Conservation (phyloP, 2,888 invertebrate species). For the Autographa gamma region DNA sequence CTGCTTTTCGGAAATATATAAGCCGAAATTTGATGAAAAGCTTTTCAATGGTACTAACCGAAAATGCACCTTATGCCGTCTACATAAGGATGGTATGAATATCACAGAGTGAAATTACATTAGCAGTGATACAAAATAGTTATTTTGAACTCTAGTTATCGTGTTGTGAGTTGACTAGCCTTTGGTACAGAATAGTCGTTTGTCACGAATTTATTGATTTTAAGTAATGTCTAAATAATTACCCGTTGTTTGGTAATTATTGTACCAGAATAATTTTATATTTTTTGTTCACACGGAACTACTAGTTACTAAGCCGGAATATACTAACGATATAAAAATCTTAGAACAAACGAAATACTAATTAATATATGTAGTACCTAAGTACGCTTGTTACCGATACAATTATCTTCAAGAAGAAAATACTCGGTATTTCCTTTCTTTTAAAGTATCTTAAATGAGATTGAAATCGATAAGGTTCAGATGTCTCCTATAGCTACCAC, state of each 20-base stretch:
- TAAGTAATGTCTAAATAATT: conserved; percentile 11
- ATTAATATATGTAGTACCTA: too few relatives aligned
- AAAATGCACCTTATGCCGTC: not conserved
- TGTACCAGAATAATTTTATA: not conserved
- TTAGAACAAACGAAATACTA: too few relatives aligned
- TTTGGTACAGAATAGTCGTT: conserved; percentile 13
- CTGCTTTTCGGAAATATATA: too few relatives aligned
- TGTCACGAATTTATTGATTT: conserved; percentile 47
- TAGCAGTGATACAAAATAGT: not conserved
- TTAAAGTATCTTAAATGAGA: not conserved
- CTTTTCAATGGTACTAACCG: not conserved
- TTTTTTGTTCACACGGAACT: not conserved
- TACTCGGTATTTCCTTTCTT: too few relatives aligned
- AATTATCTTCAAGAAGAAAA: too few relatives aligned
- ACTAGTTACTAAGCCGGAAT: not conserved
- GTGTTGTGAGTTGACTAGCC: not conserved
- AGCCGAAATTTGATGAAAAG: too few relatives aligned
- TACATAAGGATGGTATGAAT: not conserved
- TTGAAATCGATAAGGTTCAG: not conserved
- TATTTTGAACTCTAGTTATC: not conserved
- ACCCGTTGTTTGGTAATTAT: conserved; percentile 7
- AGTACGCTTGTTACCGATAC: too few relatives aligned
- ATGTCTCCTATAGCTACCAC: not conserved
- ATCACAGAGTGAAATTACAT: not conserved
- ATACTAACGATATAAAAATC: too few relatives aligned